Conservation (phyloP, 2,888 invertebrate species). For the Fragum whitleyi region DNA sequence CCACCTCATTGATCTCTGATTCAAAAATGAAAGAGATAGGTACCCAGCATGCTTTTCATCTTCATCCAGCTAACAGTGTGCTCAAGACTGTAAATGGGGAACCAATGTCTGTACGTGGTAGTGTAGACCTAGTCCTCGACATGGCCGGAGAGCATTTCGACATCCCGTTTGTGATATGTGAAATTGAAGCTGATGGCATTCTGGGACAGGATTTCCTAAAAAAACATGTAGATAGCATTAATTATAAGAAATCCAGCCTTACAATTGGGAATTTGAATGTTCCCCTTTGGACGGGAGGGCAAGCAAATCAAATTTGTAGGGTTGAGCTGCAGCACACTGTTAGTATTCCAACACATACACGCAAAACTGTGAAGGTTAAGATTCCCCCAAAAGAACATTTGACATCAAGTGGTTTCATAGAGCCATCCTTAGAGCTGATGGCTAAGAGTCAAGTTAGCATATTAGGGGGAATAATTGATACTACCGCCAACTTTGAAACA, state of each 20-base stretch:
- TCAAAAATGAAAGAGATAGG: conserved; percentile 22
- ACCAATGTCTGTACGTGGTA: conserved; percentile 21
- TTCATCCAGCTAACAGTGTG: background rate
- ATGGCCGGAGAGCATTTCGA: conserved; percentile 22
- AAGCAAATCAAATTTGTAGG: conserved; percentile 24
- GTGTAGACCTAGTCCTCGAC: conserved; percentile 10
- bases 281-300: conserved; percentile 22
- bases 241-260: conserved; percentile 18
- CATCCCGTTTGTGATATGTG: conserved; percentile 24
- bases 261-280: background rate
- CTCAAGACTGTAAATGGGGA: conserved; percentile 28
- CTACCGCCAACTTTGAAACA: background rate
- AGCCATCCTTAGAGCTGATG: conserved; percentile 28
- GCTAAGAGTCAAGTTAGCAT: conserved; percentile 18
- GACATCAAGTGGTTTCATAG: background rate
- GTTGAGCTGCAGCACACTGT: conserved; percentile 22
- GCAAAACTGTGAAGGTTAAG: conserved; percentile 6
- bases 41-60: background rate
- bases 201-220: conserved; percentile 32
- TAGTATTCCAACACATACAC: conserved; percentile 4
- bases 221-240: conserved; percentile 28
- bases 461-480: conserved; percentile 24
- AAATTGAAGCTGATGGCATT: conserved; percentile 29
- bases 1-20: conserved; percentile 19
- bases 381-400: conserved; percentile 16